Evolutionary conservation across 2,888 invertebrate species (phyloP).

Genomic region (Caenorhabditis japonica): DNA sequence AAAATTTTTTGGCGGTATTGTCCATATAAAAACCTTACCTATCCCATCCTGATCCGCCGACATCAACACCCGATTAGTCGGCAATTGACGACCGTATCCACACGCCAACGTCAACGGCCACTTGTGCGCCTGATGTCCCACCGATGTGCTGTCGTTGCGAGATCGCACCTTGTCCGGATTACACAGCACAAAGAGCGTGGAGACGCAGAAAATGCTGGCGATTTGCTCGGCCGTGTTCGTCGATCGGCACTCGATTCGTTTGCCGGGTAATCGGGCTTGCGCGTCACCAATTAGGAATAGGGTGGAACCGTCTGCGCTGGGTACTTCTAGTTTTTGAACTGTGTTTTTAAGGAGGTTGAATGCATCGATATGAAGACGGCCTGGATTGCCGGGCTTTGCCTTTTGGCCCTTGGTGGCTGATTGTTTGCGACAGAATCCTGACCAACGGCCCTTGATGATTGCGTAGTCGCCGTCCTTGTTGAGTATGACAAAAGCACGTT

Average conservation of each 20-base stretch:
- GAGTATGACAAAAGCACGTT: conserved; percentile 79
- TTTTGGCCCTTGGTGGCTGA: conserved; percentile 62
- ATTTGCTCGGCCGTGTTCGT: conserved; percentile 79
- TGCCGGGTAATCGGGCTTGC: conserved; percentile 76
- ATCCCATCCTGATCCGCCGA: conserved; percentile 40
- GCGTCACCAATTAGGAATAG: conserved; percentile 77
- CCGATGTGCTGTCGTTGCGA: conserved; percentile 67
- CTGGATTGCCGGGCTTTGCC: conserved; percentile 72
- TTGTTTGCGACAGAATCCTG: conserved; percentile 77
- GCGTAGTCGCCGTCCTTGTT: conserved; percentile 79
- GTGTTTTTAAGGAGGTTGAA: conserved; percentile 77
- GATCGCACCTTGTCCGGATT: conserved; percentile 78
- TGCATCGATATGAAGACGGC: conserved; percentile 73
- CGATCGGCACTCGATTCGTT: conserved; percentile 75
- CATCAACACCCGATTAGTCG: conserved; percentile 49
- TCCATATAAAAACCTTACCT: too few relatives aligned
- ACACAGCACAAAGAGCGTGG: conserved; percentile 80
- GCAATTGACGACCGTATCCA: conserved; percentile 77
- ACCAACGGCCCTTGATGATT: conserved; percentile 79
- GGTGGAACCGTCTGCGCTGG: conserved; percentile 74
- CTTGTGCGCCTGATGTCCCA: conserved; percentile 76
- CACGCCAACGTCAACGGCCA: conserved; percentile 79
- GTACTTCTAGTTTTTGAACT: conserved; percentile 77
- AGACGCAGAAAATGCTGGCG: conserved; percentile 79
- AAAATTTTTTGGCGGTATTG: too few relatives aligned